Base-by-base conservation (phyloP, 1,140 invertebrate genomes). In the Cotesia typhae region DNA sequence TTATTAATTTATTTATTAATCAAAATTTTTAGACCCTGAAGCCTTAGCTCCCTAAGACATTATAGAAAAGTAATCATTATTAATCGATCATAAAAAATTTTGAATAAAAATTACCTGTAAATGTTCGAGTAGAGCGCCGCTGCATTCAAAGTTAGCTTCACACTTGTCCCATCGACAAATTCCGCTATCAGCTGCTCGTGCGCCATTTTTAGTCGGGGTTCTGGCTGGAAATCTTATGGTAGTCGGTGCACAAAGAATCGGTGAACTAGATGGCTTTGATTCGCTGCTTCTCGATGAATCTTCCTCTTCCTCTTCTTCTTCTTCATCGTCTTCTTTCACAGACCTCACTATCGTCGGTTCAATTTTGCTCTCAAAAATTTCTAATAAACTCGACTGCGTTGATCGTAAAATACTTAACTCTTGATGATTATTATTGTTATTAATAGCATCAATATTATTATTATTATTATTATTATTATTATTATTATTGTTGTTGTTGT, bases 161-260 rank as follows among this genome's bases (percentile, higher is more conserved):
- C 96, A 98, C 76, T 94, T 92, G 78, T 93, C 90, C 96, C 96
- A 98, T 71, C 92, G 90, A 80, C 96, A 97, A 52, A 91, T 83
- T 6, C 89, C 89, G 71, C 88, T 89, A 38, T 89, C 89, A 12
- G 87, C 80, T 10, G 78, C 82, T 9, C 80, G 82, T 1, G 84
- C 77, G 70, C 78, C 82, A 59, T 85, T 80, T 71, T 88, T 84
- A 2, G 85, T 83, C 10, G 83, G 81, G 74, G 83, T 78, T 80
- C 88, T 82, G 0, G 90, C 91, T 0, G 93, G 93, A 79, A 95
- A 94, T 74, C 93, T 88, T 65, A 95, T 91, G 35, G 92, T 94
- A 77, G 92, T 93, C 1, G 93, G 93, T 74, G 91, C 91, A 12
- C 92, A 93, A 17, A 94, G 78, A 67, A 94, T 94, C 6, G 93